These are phyloP conservation scores for Aulostomus chinensis DNA, from an alignment of 2,797 vertebrate genomes.

Conservation along the genomic window DNA sequence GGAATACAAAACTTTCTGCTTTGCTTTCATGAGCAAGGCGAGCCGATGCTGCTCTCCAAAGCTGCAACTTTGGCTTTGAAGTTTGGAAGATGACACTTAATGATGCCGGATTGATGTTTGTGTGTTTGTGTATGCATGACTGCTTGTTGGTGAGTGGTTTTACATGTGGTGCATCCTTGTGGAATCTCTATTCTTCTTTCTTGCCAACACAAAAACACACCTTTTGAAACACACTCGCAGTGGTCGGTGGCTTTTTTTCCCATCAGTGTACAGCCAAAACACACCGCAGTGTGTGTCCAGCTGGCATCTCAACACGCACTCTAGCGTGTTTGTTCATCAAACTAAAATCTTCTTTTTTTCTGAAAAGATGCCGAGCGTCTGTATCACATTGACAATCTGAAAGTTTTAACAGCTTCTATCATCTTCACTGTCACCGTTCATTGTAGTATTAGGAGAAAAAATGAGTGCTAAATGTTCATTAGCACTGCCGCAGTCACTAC, in stretches of 20 bases:
- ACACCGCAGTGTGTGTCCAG: slow-evolving; percentile 23
- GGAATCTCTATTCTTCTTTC: slow-evolving; percentile 9
- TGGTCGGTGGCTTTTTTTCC: slow-evolving; percentile 1
- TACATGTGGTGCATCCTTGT: slow-evolving; percentile 4
- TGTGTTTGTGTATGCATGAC: slow-evolving; percentile 5
- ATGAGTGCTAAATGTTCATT: too few species aligned
- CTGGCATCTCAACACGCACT: slow-evolving; percentile 42
- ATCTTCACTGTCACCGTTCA: too few species aligned
- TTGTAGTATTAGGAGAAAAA: too few species aligned
- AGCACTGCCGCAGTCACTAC: too few species aligned
- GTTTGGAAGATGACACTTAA: slow-evolving; percentile 40
- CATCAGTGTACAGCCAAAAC: too few species aligned
- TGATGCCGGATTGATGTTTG: slow-evolving; percentile 22
- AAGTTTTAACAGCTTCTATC: not conserved
- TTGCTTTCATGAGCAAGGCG: slow-evolving; percentile 38
- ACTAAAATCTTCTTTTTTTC: slow-evolving; percentile 25
- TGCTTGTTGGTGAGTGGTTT: slow-evolving; percentile 15
- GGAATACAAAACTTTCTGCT: slow-evolving; percentile 53
- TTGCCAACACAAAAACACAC: not conserved
- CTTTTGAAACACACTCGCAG: not conserved
- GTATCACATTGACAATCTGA: not conserved
- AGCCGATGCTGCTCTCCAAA: slow-evolving; percentile 24
- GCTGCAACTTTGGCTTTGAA: slow-evolving; percentile 50
- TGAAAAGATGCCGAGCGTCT: slow-evolving; percentile 22
- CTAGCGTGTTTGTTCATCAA: slow-evolving; percentile 43